Percentiles rank a stretch among this genome's conserved stretches.
These are phyloP conservation scores for Peromyscus maniculatus DNA, from an alignment of 2,113 vertebrate species.

Conservation along the genomic window DNA sequence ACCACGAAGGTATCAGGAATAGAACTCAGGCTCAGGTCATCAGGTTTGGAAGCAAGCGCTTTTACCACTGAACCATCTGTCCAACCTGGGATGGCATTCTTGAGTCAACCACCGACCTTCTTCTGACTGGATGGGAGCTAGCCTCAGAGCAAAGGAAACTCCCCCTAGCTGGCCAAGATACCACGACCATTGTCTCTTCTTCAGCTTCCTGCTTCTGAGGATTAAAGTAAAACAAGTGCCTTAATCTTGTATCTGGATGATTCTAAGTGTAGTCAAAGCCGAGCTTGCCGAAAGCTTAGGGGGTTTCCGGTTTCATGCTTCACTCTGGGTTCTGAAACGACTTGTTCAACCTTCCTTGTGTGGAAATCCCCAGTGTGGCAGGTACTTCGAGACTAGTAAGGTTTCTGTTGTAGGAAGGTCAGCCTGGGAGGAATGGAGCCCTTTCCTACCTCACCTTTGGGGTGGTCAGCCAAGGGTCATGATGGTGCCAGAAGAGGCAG, in stretches of 20 bases:
- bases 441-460: not conserved
- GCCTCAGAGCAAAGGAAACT: not conserved
- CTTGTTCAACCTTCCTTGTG: not conserved
- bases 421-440: not conserved
- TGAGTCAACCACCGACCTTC: not conserved
- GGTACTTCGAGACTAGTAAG: not conserved
- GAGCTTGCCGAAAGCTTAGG: not conserved
- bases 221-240: not conserved
- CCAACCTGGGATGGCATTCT: not conserved
- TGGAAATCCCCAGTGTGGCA: not conserved
- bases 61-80: not conserved
- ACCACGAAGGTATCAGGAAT: not conserved
- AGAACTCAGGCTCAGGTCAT: not conserved
- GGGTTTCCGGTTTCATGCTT: not conserved
- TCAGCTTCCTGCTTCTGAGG: not conserved
- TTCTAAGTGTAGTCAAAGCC: not conserved
- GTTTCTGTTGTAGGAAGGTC: not conserved
- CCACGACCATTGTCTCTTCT: not conserved
- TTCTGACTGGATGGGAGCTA: not conserved
- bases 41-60: not conserved
- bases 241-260: not conserved
- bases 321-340: not conserved
- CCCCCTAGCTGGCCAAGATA: not conserved
- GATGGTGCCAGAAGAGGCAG: not conserved
- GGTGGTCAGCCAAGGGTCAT: not conserved